phyloP scores from a whole-genome alignment of 1,140 invertebrate species.

The Magallana ariakensis region DNA sequence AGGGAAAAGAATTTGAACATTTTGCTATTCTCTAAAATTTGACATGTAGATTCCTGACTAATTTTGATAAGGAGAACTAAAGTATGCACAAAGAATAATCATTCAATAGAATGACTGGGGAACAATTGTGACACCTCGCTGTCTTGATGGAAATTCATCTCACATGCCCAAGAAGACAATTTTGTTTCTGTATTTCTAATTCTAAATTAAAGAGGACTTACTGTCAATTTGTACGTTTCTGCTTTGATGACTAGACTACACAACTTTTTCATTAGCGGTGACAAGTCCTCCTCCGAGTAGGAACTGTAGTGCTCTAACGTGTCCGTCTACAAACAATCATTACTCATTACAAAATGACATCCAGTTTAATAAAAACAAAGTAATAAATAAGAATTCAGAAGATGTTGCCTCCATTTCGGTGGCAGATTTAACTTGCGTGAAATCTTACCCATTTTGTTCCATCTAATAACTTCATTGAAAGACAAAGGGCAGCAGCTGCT shows the following conservation, averaged over 20 bases:
- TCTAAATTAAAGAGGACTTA: constrained; percentile 53
- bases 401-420: neutral
- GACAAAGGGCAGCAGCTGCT: constrained; percentile 87
- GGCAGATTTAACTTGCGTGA: too few relatives aligned
- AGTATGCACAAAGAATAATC: too few relatives aligned
- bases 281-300: constrained; percentile 79
- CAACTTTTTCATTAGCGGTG: constrained; percentile 77
- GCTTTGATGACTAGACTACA: constrained; percentile 79
- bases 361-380: constrained; percentile 1
- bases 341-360: neutral
- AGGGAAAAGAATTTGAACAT: too few relatives aligned
- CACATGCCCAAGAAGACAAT: too few relatives aligned
- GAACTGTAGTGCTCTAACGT: constrained; percentile 80
- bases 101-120: too few relatives aligned
- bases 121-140: too few relatives aligned
- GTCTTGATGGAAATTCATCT: too few relatives aligned
- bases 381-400: neutral
- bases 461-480: constrained; percentile 83
- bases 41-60: too few relatives aligned
- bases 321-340: constrained; percentile 76
- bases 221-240: constrained; percentile 78
- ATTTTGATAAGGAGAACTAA: too few relatives aligned
- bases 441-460: constrained; percentile 75
- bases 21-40: too few relatives aligned
- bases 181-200: too few relatives aligned